Conservation (phyloP, 2,113 vertebrate species). For the Tetraodon nigroviridis region DNA sequence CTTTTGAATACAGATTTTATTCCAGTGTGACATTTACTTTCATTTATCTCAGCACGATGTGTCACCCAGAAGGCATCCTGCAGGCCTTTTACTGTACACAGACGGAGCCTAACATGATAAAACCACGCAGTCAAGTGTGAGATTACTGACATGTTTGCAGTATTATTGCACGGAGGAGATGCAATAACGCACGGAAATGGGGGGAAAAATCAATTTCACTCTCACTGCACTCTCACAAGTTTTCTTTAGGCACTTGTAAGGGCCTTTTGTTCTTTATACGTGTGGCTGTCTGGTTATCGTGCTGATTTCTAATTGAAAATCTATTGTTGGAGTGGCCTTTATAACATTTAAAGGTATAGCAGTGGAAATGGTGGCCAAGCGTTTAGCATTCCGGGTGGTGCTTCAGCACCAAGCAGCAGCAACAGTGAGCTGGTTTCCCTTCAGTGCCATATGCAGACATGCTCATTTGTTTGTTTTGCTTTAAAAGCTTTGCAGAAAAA, state of each 20-base stretch:
- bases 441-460: conserved; percentile 21
- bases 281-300: conserved; percentile 3
- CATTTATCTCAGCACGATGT: conserved; percentile 7
- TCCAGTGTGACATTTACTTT: conserved; percentile 1
- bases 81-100: conserved; percentile 9
- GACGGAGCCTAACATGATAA: conserved; percentile 23
- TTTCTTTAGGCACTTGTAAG: conserved; percentile 10
- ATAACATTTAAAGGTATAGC: background rate
- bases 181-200: conserved; percentile 16
- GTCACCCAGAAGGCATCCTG: conserved; percentile 14
- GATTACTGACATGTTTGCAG: conserved; percentile 30
- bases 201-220: conserved; percentile 26
- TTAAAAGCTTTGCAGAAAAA: conserved; percentile 42
- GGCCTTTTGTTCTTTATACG: conserved; percentile 5
- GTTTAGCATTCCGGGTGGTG: background rate
- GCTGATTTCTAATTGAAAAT: conserved; percentile 23
- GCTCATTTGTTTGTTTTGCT: conserved; percentile 52
- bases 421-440: conserved; percentile 9
- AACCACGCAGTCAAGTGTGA: conserved; percentile 32
- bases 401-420: background rate
- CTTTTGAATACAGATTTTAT: conserved; percentile 3
- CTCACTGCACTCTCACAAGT: conserved; percentile 6
- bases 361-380: background rate
- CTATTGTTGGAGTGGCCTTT: conserved; percentile 13
- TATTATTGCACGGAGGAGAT: conserved; percentile 24